A percentile compares a stretch with the other conserved stretches of the same genome.
These are phyloP conservation scores for Epinephelus fuscoguttatus DNA, from an alignment of 2,113 vertebrate genomes.

Conservation along the genomic window DNA sequence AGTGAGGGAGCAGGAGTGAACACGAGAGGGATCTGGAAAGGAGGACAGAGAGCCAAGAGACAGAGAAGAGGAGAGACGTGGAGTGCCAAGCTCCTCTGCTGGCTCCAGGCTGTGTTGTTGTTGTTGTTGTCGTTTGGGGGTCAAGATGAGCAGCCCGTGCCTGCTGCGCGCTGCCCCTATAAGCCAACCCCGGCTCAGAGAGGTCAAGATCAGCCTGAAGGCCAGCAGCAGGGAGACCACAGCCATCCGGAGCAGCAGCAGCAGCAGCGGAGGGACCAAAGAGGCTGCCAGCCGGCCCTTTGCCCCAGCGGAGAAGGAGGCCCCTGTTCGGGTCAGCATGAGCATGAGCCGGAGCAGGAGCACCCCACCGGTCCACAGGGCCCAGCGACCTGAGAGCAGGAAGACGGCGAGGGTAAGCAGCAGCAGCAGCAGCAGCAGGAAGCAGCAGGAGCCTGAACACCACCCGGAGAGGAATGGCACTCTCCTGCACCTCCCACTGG, in stretches of 20 bases:
- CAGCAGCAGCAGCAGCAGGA: slow-evolving; percentile 24
- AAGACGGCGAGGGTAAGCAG: slow-evolving; percentile 51
- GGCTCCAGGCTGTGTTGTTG: slow-evolving; percentile 57
- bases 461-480: slow-evolving; percentile 81
- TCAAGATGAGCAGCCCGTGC: slow-evolving; percentile 86
- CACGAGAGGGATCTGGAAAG: slow-evolving; percentile 70
- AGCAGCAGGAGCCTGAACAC: slow-evolving; percentile 60
- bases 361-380: slow-evolving; percentile 81
- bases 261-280: slow-evolving; percentile 40
- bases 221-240: slow-evolving; percentile 75
- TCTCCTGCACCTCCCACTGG: slow-evolving; percentile 63
- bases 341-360: slow-evolving; percentile 81
- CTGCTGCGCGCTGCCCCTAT: slow-evolving; percentile 81
- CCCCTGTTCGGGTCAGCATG: slow-evolving; percentile 55
- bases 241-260: slow-evolving; percentile 42
- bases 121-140: slow-evolving; percentile 44
- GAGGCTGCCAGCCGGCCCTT: slow-evolving; percentile 59
- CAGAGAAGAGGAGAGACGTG: slow-evolving; percentile 73
- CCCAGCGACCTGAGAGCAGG: slow-evolving; percentile 64
- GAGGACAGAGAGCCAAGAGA: slow-evolving; percentile 78
- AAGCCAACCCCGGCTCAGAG: slow-evolving; percentile 80
- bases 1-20: slow-evolving; percentile 59
- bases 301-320: slow-evolving; percentile 71
- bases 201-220: slow-evolving; percentile 85
- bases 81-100: slow-evolving; percentile 69